phyloP scores from a whole-genome alignment of 2,888 invertebrate species.

The Folsomia manolachei region DNA sequence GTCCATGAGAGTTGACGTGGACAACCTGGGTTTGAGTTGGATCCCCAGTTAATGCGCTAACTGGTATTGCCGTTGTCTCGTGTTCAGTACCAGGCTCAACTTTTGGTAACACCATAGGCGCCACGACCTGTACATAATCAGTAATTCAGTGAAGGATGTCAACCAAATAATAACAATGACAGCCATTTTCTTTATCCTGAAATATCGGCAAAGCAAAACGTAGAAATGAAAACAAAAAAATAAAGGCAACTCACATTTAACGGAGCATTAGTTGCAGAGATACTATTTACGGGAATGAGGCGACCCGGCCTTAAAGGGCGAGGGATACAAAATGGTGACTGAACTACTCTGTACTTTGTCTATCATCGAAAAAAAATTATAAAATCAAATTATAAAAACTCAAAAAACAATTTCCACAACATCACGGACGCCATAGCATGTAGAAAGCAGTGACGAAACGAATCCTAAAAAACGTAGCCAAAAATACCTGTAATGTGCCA shows the following conservation, averaged over 20 bases:
- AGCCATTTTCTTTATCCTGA: too few relatives aligned
- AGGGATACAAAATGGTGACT: background rate
- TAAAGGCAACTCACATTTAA: too few relatives aligned
- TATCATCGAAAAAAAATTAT: background rate
- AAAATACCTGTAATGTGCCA: constrained; percentile 44
- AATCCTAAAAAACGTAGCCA: too few relatives aligned
- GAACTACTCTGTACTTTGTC: background rate
- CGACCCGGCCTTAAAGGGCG: background rate
- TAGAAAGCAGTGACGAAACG: background rate
- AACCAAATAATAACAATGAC: background rate
- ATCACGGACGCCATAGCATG: too few relatives aligned
- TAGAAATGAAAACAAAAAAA: too few relatives aligned
- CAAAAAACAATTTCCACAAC: background rate
- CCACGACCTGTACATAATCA: constrained; percentile 58
- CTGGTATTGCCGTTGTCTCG: constrained; percentile 52
- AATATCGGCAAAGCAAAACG: background rate
- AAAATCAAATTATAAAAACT: constrained; percentile 7
- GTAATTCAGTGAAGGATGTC: background rate
- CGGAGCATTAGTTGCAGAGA: constrained; percentile 7
- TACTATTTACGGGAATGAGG: background rate
- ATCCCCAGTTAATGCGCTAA: constrained; percentile 48
- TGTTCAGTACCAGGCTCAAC: constrained; percentile 73
- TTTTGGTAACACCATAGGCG: constrained; percentile 76
- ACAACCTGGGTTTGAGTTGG: constrained; percentile 47
- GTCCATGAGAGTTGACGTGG: constrained; percentile 48